Base-by-base conservation (phyloP, 2,888 invertebrate genomes). In the Rotaria sp. region DNA sequence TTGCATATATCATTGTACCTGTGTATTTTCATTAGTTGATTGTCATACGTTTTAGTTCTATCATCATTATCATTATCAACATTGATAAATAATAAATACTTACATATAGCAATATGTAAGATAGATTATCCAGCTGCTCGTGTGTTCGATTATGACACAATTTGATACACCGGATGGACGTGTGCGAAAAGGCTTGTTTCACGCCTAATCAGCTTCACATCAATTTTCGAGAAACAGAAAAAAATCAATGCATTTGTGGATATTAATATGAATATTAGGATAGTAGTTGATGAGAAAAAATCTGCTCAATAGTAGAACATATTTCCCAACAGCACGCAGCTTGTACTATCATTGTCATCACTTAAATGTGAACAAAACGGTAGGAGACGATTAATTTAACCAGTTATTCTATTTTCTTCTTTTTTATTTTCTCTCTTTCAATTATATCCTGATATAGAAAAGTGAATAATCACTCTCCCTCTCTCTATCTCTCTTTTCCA, bases 121-220 rank as follows among this genome's bases (percentile, higher is more conserved):
- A 67, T 67, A 30, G 67, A 67, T 67, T 30, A 67, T 67, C 67
- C 67, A 67, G 67, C 67, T 67, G 67, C 18, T 67, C 35, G 3
- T 35, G 18, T 67, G 67, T 67, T 67, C 67, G 67, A 67, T 67
- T 67, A 67, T 67, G 67, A 67, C 67, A 67, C 67, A 35, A 67
- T 67, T 67, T 67, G 35, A 67, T 67, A 67, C 67, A 67, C 67
- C 67, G 67, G 67, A 67, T 67, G 35, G 18, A 67, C 5, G 35
- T 67, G 67, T 67, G 67, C 67, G 67, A 67, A 67, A 67, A 67
- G 67, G 18, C 67, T 67, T 67, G 67, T 67, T 67, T 67, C 67
- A 67, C 67, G 67, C 67, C 67, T 67, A 67, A 67, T 67, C 67
- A 67, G 67, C 67, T 38, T 67, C 67, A 67, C 67, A 67, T 67